Conservation (phyloP, 2,888 invertebrate species). For the Polyommatus iphigenia region DNA sequence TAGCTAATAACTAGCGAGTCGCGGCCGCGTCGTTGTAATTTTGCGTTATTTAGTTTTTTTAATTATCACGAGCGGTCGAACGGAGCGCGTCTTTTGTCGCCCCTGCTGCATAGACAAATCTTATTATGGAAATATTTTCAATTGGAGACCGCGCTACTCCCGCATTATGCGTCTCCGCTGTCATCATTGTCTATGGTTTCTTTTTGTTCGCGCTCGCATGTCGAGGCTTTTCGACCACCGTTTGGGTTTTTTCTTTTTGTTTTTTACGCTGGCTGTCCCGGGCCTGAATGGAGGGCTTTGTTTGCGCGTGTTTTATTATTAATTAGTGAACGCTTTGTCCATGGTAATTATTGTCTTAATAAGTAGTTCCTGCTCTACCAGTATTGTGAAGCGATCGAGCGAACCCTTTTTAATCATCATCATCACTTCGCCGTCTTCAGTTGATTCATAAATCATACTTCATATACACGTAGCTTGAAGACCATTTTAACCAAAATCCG, state of each 20-base stretch:
- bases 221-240: conserved; percentile 79
- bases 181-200: conserved; percentile 77
- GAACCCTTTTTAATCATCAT: conserved; percentile 41
- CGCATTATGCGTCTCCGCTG: conserved; percentile 79
- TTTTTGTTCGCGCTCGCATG: conserved; percentile 78
- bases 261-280: conserved; percentile 67
- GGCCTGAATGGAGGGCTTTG: conserved; percentile 77
- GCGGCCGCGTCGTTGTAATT: conserved; percentile 49
- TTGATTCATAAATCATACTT: conserved; percentile 57
- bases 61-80: conserved; percentile 73
- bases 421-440: conserved; percentile 60
- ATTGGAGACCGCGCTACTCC: conserved; percentile 77
- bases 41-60: conserved; percentile 64
- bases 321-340: conserved; percentile 79
- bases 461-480: conserved; percentile 50
- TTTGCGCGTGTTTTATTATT: conserved; percentile 80
- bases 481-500: not conserved
- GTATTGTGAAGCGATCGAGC: conserved; percentile 64
- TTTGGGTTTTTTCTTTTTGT: conserved; percentile 68
- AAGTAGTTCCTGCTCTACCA: conserved; percentile 78
- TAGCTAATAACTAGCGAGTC: conserved; percentile 65
- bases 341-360: conserved; percentile 80
- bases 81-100: conserved; percentile 73
- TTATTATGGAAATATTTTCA: conserved; percentile 81
- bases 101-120: conserved; percentile 77